Base-by-base conservation (phyloP, 2,888 invertebrate species). In the Hedychridium roseum region DNA sequence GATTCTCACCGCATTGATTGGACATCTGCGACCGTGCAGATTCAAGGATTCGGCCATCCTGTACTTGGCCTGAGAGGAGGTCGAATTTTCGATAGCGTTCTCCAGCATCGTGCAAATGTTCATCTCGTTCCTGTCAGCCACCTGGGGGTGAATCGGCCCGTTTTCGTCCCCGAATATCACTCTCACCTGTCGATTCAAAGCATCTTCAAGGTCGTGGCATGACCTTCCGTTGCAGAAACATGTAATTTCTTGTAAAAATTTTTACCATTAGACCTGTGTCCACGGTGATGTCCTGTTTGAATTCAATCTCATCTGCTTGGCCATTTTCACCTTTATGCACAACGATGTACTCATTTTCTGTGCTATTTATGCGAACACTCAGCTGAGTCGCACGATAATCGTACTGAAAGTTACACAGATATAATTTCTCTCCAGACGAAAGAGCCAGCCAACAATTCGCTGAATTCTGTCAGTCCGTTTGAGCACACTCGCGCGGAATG, bases 81-180 rank as follows among this genome's bases (percentile, higher is more conserved):
- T 28, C 1, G 44, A 43, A 3, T 52, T 14, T 6, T 26, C 21
- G 7, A 45, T 32, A 9, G 42, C 43, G 6, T 17, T 48, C n/a
- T 50, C 32, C 2, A 58, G 44, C 6, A 54, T 31, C 1, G 44
- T 40, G 38, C 57, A 58, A 5, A 58, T 14, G 9, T 50, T 48
- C 12, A 45, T 36, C 16, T 21, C 35, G 1, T 17, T 40, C 2
- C 23, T 21, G 12, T 40, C 27, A 11, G 23, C 31, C 3, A 20
- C 39, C 20, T 31, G n/a, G 4, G 18, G 15, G 28, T 41, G n/a
- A 11, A 43, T 12, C 2, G 36, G 26, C 20, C 27, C 39, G 11
- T 26, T 16, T 0, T 37, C 43, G 7, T 42, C 16, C 9, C 12
- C 35, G 21, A 46, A 45, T 30, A 47, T 32, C 11, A 51, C 34